Conservation (phyloP, 2,113 vertebrate genomes). For the Leucoraja erinaceus region DNA sequence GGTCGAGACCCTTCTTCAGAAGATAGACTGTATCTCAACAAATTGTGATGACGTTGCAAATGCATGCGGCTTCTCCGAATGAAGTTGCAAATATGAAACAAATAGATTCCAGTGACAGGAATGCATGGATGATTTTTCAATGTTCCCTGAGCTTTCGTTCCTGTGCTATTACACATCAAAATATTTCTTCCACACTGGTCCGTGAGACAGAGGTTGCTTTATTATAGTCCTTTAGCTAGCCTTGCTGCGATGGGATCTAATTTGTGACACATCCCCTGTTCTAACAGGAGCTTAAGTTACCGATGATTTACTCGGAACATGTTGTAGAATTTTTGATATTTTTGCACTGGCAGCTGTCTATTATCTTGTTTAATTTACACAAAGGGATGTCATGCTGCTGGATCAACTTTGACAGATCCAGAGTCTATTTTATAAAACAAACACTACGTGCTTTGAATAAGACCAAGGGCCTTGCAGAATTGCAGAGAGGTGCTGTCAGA, state of each 20-base stretch:
- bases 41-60: neutral
- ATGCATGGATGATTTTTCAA: neutral
- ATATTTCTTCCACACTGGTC: neutral
- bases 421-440: neutral
- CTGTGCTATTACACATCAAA: neutral
- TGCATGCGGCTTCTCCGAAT: neutral
- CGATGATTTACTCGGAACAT: neutral
- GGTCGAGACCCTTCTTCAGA: too few relatives aligned
- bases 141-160: neutral
- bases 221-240: neutral
- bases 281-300: neutral
- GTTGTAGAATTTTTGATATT: neutral
- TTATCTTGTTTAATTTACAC: constrained; percentile 21
- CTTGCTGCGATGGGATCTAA: neutral
- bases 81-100: neutral
- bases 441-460: constrained; percentile 24
- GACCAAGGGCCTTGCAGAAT: neutral
- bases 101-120: neutral
- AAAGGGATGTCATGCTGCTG: neutral
- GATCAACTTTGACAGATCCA: constrained; percentile 15
- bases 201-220: neutral
- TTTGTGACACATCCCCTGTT: neutral
- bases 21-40: too few relatives aligned
- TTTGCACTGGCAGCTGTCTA: neutral
- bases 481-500: neutral